Evolutionary conservation across 1,140 invertebrate species (phyloP), one percentile per base, ranked within the genome.

Genomic region (Drosophila miranda): DNA sequence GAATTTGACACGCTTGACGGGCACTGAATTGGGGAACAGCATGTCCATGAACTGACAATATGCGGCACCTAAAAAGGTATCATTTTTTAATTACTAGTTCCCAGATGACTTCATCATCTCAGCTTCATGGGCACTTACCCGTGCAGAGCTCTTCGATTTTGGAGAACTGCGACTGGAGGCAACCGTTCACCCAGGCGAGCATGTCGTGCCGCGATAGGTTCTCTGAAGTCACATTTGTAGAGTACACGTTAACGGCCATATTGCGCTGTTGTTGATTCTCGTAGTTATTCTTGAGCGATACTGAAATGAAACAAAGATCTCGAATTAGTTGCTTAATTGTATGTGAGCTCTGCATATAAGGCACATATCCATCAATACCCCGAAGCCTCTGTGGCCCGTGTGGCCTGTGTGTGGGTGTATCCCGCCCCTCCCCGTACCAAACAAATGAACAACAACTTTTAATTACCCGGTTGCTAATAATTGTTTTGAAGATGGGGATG

Each of bases 21-120:
- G 94, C 66, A 99, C 95, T 91, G 95, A 96, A 75, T 96, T 96
- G 83, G 97, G 97, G 92, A 99, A 99, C n/a, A 99, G 93, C 96
- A 99, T 98, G 91, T 99, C 98, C 97, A 99, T 99, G 91, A 99
- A 99, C 91, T 99, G 98, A 91, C 98, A 99, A 91, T 99, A 99
- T 16, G 97, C 98, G 57, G 98, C 97, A 70, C 90, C 90, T 91
- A 68, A 70, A 90, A 71, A 6, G 42, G 60, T 16, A 50, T 48
- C 4, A 11, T 43, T 14, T 68, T n/a, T 6, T 19, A 67, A 41
- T 30, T 44, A 30, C 23, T 19, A 41, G 9, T 53, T 54, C 44
- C 16, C 23, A 14, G 23, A 42, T 16, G 19, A 30, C 11, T 52
- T 11, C 50, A 52, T 52, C 30, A 51, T 3, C 7, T 30, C 9